Evolutionary conservation across 2,113 vertebrate genomes (phyloP), one percentile per base, ranked within the genome.

Genomic region (Periophthalmodon schlosseri): DNA sequence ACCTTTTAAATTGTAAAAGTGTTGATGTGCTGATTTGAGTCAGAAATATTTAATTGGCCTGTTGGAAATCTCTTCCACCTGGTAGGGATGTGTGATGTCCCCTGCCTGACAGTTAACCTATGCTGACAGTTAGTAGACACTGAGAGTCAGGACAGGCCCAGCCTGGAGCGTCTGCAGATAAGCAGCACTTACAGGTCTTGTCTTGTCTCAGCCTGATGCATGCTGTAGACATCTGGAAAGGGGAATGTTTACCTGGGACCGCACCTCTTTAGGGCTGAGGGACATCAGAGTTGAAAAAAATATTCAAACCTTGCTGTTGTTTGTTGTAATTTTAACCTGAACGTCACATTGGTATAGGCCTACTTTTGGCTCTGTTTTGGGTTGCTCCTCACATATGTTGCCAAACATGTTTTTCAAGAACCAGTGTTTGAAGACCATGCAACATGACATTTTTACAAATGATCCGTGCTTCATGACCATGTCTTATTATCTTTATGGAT

Each of bases 151-250:
- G 87, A 81, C 83, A 81, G 87, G 80, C 84, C 75, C 72, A 65
- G 71, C 83, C 86, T 5, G 54, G 70, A 83, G 86, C 70, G 75
- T 77, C 67, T 74, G 61, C 52, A 78, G 89, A 87, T 84, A 81
- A 87, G 83, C 79, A 87, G 85, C 82, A 84, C 88, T 81, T 87
- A 72, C 95, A 96, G 92, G 96, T 95, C 93, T 89, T 76, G 94
- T 95, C 96, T 94, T 96, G 96, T 90, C 91, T 86, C 68, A 77
- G 84, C 75, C 87, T 86, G 85, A 87, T 90, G 86, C 76, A 54
- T 72, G 84, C 72, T 73, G 84, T 79, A 92, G 91, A 92, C 92
- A 94, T 93, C 91, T 94, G 93, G 87, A 93, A 93, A 83, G 64
- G 28, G 73, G 88, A 91, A 87, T 93, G 91, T 93, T 94, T 94